phyloP scores from a whole-genome alignment of 2,113 vertebrate genomes.

The Prunella fulvescens region DNA sequence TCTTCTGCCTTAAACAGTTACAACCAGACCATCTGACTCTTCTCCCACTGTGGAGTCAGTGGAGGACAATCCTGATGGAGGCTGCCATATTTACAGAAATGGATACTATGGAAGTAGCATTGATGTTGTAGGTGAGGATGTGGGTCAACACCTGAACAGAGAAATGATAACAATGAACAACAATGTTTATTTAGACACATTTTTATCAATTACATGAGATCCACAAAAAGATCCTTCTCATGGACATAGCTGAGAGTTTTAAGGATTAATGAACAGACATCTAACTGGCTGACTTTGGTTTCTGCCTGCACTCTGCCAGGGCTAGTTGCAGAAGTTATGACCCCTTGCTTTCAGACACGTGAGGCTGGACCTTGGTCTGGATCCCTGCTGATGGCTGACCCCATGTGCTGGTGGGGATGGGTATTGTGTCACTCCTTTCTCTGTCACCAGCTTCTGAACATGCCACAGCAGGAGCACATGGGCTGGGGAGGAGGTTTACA shows the following conservation, averaged over 20 bases:
- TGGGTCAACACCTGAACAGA: neutral
- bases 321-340: neutral
- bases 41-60: neutral
- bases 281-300: neutral
- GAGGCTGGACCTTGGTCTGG: neutral
- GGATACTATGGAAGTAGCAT: constrained; percentile 78
- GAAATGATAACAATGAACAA: neutral
- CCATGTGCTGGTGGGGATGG: neutral
- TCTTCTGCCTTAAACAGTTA: neutral
- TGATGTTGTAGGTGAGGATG: constrained; percentile 78
- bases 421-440: neutral
- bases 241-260: neutral
- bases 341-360: neutral
- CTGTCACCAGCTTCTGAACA: neutral
- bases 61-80: constrained; percentile 21
- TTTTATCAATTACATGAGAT: neutral
- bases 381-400: neutral
- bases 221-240: neutral
- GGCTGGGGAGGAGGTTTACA: neutral
- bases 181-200: neutral
- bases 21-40: neutral
- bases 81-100: constrained; percentile 81
- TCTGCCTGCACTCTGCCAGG: neutral
- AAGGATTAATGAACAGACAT: neutral
- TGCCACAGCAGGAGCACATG: neutral